Evolutionary conservation across 2,113 vertebrate genomes (phyloP).

Genomic region (Vulpes ferrilata): DNA sequence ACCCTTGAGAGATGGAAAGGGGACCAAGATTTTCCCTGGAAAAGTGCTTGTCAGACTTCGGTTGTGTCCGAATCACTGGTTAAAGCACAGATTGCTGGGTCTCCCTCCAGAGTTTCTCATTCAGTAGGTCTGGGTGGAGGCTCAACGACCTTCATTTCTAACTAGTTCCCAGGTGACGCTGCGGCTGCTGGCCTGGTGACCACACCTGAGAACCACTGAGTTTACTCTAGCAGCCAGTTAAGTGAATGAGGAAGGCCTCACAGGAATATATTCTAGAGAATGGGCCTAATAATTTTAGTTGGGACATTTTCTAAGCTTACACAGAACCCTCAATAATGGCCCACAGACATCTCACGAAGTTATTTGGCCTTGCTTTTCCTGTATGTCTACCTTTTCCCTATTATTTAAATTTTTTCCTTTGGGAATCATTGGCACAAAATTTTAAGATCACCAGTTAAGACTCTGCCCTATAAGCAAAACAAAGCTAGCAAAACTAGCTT

Average conservation of each 20-base stretch:
- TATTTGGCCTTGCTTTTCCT: slow-evolving; percentile 6
- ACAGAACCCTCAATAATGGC: not conserved
- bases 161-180: not conserved
- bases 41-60: not conserved
- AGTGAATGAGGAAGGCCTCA: not conserved
- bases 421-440: not conserved
- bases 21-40: not conserved
- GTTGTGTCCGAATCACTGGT: not conserved
- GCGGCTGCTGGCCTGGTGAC: not conserved
- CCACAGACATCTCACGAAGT: not conserved
- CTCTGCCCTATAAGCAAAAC: not conserved
- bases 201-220: not conserved
- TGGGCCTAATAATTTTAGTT: not conserved
- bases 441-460: slow-evolving; percentile 7
- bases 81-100: not conserved
- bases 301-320: slow-evolving; percentile 20
- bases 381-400: not conserved
- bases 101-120: not conserved
- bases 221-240: not conserved
- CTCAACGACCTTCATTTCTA: not conserved
- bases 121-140: not conserved
- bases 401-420: not conserved
- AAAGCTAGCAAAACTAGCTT: slow-evolving; percentile 17
- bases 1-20: not conserved
- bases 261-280: not conserved